These are phyloP conservation scores for Mactra quadrangularis DNA, from an alignment of 1,140 invertebrate species.

Conservation along the genomic window DNA sequence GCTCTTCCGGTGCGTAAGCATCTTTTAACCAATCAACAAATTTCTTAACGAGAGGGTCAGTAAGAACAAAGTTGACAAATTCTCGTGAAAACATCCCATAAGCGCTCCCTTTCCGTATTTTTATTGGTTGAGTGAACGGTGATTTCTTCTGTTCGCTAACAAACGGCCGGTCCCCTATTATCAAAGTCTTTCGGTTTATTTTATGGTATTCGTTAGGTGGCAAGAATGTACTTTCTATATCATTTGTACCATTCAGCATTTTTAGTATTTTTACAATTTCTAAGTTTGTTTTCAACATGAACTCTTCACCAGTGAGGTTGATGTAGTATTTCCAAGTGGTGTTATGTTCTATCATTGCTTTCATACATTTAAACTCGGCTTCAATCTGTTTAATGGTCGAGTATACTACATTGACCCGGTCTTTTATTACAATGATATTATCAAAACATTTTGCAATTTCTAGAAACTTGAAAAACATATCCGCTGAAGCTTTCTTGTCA, in stretches of 20 bases:
- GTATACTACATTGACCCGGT: constrained; percentile 53
- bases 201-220: constrained; percentile 1
- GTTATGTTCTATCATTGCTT: constrained; percentile 1
- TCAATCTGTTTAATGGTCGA: constrained; percentile 66
- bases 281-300: constrained; percentile 77
- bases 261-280: constrained; percentile 76
- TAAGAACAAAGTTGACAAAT: constrained; percentile 21
- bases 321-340: constrained; percentile 79
- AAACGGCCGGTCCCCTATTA: neutral
- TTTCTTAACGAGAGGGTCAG: constrained; percentile 11
- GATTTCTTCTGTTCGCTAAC: neutral
- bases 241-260: constrained; percentile 72
- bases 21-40: constrained; percentile 35
- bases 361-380: constrained; percentile 74
- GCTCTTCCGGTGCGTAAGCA: constrained; percentile 46
- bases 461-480: constrained; percentile 19
- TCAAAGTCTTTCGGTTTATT: neutral
- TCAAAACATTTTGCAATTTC: constrained; percentile 40
- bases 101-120: constrained; percentile 47
- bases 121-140: constrained; percentile 1
- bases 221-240: constrained; percentile 63
- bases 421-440: constrained; percentile 63
- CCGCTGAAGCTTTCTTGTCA: constrained; percentile 68
- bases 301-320: constrained; percentile 79
- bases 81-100: constrained; percentile 41